These are phyloP conservation scores for Notoglanidium macrostoma DNA, from an alignment of 2,797 vertebrate genomes.

Conservation along the genomic window DNA sequence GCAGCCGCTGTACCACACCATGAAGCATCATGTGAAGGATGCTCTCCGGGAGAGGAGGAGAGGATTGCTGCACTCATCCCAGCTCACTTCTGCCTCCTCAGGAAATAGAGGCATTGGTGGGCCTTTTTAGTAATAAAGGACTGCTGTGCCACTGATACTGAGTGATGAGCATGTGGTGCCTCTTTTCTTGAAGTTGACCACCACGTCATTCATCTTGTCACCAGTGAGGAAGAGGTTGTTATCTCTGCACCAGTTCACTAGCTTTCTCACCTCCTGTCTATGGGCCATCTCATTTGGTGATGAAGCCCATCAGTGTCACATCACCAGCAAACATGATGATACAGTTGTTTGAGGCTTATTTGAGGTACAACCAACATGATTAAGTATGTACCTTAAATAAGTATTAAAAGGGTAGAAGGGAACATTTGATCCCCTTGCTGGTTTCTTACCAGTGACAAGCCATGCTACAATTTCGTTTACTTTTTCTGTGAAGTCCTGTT, in stretches of 20 bases:
- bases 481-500: neutral
- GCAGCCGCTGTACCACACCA: neutral
- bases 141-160: neutral
- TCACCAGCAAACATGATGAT: neutral
- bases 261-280: neutral
- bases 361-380: neutral
- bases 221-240: neutral
- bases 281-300: neutral
- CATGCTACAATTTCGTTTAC: neutral
- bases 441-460: neutral
- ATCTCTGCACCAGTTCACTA: neutral
- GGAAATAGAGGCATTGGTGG: neutral
- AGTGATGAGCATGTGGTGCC: neutral
- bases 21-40: neutral
- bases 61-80: neutral
- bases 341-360: neutral
- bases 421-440: neutral
- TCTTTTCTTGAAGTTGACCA: neutral
- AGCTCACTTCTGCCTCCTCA: constrained; percentile 1
- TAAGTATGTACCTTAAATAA: neutral
- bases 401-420: neutral
- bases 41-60: neutral
- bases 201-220: neutral
- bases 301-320: neutral
- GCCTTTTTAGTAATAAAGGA: neutral